Conservation (phyloP, 92 coral and sea anemone genomes). For the Diadumene lineata region DNA sequence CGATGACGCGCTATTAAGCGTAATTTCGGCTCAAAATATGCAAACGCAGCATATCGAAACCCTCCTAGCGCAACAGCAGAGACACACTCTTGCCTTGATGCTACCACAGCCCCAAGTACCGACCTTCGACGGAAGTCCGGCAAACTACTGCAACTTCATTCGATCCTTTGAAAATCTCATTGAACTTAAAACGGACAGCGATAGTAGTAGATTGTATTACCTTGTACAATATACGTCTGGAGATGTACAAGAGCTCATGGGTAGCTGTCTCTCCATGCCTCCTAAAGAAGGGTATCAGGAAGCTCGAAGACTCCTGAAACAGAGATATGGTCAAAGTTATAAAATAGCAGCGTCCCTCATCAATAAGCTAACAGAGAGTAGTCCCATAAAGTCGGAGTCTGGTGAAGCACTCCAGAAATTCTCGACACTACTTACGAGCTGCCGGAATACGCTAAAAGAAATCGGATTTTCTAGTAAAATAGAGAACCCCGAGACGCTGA, state of each 20-base stretch:
- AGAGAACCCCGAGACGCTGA: constrained; percentile 58
- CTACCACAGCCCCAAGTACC: constrained; percentile 62
- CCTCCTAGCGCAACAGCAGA: constrained; percentile 48
- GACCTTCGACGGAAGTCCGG: constrained; percentile 55
- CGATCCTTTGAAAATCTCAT: constrained; percentile 62
- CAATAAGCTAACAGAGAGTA: constrained; percentile 35
- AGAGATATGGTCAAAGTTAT: constrained; percentile 64
- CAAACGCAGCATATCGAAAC: constrained; percentile 22
- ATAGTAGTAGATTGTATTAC: constrained; percentile 54
- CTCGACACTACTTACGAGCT: constrained; percentile 60
- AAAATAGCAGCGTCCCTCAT: constrained; percentile 54
- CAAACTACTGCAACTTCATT: constrained; percentile 51
- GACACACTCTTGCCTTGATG: constrained; percentile 48
- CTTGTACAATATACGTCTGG: constrained; percentile 58
- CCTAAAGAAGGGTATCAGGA: constrained; percentile 54
- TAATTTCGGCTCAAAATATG: constrained; percentile 25
- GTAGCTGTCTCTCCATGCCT: constrained; percentile 58
- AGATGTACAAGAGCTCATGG: constrained; percentile 59
- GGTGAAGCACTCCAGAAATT: constrained; percentile 51
- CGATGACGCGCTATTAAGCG: constrained; percentile 5
- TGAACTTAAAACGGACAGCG: constrained; percentile 46
- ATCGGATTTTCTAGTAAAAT: constrained; percentile 55
- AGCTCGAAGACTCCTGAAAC: constrained; percentile 51
- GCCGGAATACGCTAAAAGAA: constrained; percentile 58
- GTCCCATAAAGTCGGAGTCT: constrained; percentile 58